Percentiles rank a stretch among this genome's conserved stretches.
Conservation (phyloP, 2,113 vertebrate genomes). For the Alethe castanea region DNA sequence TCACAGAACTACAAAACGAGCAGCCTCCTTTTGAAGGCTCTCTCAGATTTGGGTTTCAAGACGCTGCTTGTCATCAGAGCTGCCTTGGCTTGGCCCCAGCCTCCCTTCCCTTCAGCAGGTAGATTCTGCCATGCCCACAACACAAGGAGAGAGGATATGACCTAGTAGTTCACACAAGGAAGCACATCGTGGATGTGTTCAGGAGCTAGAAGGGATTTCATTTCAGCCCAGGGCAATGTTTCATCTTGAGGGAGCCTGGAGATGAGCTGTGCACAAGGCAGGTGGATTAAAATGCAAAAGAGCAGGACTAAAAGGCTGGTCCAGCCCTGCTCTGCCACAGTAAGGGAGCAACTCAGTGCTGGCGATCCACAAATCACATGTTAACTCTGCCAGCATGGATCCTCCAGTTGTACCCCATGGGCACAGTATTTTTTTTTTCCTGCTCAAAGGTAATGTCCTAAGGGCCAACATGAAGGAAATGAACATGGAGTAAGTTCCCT, state of each 20-base stretch:
- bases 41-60: background rate
- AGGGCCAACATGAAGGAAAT: background rate
- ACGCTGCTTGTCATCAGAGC: background rate
- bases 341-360: background rate
- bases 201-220: background rate
- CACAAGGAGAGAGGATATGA: background rate
- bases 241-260: background rate
- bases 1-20: background rate
- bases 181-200: background rate
- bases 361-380: background rate
- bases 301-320: background rate
- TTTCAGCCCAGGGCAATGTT: background rate
- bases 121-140: background rate
- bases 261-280: background rate
- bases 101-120: background rate
- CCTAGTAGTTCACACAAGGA: background rate
- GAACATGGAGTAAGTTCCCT: background rate
- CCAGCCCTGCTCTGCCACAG: accelerated
- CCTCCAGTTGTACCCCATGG: background rate
- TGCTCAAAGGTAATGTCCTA: background rate
- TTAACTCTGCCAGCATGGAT: background rate
- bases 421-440: background rate
- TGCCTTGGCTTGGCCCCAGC: background rate
- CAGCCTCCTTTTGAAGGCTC: background rate
- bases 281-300: background rate